These are phyloP conservation scores for Prinia subflava DNA, from an alignment of 2,113 vertebrate species.

Conservation along the genomic window DNA sequence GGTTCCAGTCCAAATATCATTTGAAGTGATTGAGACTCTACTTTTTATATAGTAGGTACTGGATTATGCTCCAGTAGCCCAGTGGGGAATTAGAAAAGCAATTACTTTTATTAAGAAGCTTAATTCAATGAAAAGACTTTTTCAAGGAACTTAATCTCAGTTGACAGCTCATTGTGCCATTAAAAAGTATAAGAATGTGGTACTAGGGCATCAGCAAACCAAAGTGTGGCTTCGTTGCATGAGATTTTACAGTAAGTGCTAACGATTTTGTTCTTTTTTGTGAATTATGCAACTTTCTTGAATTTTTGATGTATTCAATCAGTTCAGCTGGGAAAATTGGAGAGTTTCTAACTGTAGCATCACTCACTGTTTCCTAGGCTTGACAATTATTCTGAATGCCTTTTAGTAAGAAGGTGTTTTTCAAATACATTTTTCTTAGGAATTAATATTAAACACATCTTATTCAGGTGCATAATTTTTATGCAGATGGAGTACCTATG, in stretches of 20 bases:
- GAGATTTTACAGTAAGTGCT: background rate
- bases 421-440: background rate
- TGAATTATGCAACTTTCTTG: background rate
- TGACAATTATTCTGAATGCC: background rate
- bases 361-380: background rate
- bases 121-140: slow-evolving; percentile 21
- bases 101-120: slow-evolving; percentile 49
- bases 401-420: background rate
- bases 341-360: background rate
- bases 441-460: background rate
- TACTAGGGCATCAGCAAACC: background rate
- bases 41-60: background rate
- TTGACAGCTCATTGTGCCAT: background rate
- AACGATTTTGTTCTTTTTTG: background rate
- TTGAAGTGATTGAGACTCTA: background rate
- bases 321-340: background rate
- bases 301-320: background rate
- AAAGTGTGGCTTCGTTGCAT: background rate
- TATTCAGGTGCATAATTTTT: background rate
- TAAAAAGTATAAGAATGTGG: background rate
- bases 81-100: background rate
- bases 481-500: background rate
- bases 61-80: background rate
- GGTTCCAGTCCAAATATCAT: background rate
- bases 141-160: slow-evolving; percentile 26